A percentile compares a stretch with the other conserved stretches of the same genome.
These are phyloP conservation scores for Minunthozetes semirufus DNA, from an alignment of 2,888 invertebrate genomes.

Conservation along the genomic window DNA sequence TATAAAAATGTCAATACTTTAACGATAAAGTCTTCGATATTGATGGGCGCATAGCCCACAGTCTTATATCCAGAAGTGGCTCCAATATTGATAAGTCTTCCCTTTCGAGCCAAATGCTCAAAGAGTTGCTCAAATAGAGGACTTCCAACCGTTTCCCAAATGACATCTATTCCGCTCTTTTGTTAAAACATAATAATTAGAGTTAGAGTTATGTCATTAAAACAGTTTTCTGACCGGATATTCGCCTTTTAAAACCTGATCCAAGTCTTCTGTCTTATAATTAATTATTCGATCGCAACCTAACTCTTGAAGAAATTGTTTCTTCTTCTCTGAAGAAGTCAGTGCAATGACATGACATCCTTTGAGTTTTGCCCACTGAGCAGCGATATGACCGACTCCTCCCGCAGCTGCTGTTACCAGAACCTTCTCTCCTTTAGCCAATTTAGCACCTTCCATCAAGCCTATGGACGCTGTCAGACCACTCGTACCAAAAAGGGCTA, in stretches of 20 bases:
- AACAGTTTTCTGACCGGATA: slow-evolving; percentile 44
- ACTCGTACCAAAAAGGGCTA: slow-evolving; percentile 39
- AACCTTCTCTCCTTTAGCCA: slow-evolving; percentile 38
- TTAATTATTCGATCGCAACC: slow-evolving; percentile 48
- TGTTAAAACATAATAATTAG: slow-evolving; percentile 3
- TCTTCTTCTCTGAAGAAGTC: slow-evolving; percentile 45
- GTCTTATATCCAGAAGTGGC: slow-evolving; percentile 47
- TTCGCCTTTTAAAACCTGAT: slow-evolving; percentile 46
- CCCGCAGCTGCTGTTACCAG: slow-evolving; percentile 41
- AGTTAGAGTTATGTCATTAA: neutral
- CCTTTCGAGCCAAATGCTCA: slow-evolving; percentile 45
- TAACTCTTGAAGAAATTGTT: slow-evolving; percentile 46
- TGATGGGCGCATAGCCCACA: slow-evolving; percentile 40
- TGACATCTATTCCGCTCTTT: slow-evolving; percentile 40
- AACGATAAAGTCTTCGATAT: slow-evolving; percentile 31
- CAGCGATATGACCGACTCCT: slow-evolving; percentile 44
- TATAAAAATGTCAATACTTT: slow-evolving; percentile 6
- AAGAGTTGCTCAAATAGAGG: slow-evolving; percentile 39
- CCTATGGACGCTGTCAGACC: slow-evolving; percentile 46
- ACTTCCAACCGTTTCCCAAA: slow-evolving; percentile 41
- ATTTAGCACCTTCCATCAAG: slow-evolving; percentile 42
- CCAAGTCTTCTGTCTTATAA: slow-evolving; percentile 46
- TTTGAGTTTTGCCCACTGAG: slow-evolving; percentile 40
- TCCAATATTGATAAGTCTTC: slow-evolving; percentile 48
- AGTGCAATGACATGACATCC: slow-evolving; percentile 40